Percentiles rank a stretch among this genome's conserved stretches.
These are phyloP conservation scores for Paralinhomoeus sp. DNA, from an alignment of 2,888 invertebrate species.

Conservation along the genomic window DNA sequence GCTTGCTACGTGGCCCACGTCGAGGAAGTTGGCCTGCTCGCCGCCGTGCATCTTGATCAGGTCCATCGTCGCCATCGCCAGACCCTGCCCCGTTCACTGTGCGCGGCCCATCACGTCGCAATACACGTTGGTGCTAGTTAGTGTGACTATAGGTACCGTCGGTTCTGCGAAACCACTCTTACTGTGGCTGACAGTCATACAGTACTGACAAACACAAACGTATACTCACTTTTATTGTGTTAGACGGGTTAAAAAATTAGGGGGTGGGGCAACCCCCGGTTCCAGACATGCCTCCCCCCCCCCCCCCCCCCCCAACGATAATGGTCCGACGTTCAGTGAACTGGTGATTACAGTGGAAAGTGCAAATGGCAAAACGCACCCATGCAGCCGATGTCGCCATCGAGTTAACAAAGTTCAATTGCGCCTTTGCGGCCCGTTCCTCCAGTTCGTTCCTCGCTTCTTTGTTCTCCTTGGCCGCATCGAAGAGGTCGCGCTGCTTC, in stretches of 20 bases:
- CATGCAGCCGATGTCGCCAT: slow-evolving; percentile 81
- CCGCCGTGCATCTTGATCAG: slow-evolving; percentile 90
- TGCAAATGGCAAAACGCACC: slow-evolving; percentile 29
- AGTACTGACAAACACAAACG: too few species aligned
- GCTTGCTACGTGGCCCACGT: slow-evolving; percentile 84
- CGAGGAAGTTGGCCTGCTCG: slow-evolving; percentile 87
- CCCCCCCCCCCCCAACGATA: not conserved
- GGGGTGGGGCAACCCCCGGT: too few species aligned
- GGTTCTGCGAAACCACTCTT: too few species aligned
- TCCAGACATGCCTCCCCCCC: too few species aligned
- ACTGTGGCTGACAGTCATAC: too few species aligned
- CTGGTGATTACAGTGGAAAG: not conserved
- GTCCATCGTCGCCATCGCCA: slow-evolving; percentile 99
- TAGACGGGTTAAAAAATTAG: too few species aligned
- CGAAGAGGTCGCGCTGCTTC: slow-evolving; percentile 60
- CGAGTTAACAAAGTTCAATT: slow-evolving; percentile 87
- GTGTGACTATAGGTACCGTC: too few species aligned
- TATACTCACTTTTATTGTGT: too few species aligned
- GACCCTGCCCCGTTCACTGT: slow-evolving; percentile 90
- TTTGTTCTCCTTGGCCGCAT: slow-evolving; percentile 57
- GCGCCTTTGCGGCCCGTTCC: slow-evolving; percentile 65
- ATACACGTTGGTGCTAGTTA: not conserved
- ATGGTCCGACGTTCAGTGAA: too few species aligned
- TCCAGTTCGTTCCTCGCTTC: slow-evolving; percentile 74
- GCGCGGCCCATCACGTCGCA: slow-evolving; percentile 1